Evolutionary conservation across 2,797 vertebrate species (phyloP), one percentile per base, ranked within the genome.

Genomic region (Morelia viridis): DNA sequence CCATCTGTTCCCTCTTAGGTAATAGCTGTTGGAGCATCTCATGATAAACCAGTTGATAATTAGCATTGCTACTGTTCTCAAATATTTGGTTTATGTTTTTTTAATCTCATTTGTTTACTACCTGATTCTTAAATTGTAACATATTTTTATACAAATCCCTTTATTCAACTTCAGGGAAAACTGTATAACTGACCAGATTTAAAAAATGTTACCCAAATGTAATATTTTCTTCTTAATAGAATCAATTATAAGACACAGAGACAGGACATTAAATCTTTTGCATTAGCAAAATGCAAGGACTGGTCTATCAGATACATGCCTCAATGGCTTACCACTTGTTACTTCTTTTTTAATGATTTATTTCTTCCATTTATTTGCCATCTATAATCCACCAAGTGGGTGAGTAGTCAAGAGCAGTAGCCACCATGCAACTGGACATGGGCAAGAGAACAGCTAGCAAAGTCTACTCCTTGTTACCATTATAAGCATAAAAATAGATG

Each of bases 1-100:
- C 84, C 80, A 90, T 92, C 88, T 89, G 46, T 89, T 95, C 93
- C 91, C 76, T 91, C n/a, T 68, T 24, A 91, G 53, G 62, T 76
- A 57, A 91, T 71, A 89, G 57, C 50, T 24, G 11, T 62, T 76
- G 41, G 31, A 56, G 17, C 83, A 91, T 76, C 7, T 87, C 80
- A 26, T 28, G 50, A 53, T 50, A 93, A 93, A 2, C 35, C 1
- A 4, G 4, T 62, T 88, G 46, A 91, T 92, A 94, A 92, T 89
- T 85, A 91, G 57, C 5, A n/a, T 61, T 64, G 62, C 76, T 92
- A 57, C 3, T 87, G 89, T 93, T 93, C 62, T 65, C 31, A 91
- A 87, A 6, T 84, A 90, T 65, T 19, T 92, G 24, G 5, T 65
- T 80, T 88, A 88, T 10, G 64, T 65, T 35, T 35, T 68, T 41